These are phyloP conservation scores for Chrysina gloriosa DNA, from an alignment of 2,888 invertebrate genomes.

Conservation along the genomic window DNA sequence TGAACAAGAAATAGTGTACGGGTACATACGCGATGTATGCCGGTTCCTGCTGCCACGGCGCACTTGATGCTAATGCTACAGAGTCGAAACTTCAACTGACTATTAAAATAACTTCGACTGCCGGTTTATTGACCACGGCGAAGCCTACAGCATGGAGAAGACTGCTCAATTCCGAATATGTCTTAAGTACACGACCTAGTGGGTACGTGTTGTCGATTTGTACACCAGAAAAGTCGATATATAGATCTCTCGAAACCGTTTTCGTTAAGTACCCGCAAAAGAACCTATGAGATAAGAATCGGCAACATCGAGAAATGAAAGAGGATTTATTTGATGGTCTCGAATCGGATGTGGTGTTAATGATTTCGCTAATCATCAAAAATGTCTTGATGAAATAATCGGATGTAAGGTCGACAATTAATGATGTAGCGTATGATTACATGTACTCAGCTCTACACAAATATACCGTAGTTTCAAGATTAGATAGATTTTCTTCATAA, in stretches of 20 bases:
- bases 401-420: too few species aligned
- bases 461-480: too few species aligned
- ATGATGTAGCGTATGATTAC: too few species aligned
- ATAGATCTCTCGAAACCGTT: not conserved
- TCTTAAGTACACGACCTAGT: constrained; percentile 29
- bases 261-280: not conserved
- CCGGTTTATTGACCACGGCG: constrained; percentile 37
- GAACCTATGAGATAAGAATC: not conserved
- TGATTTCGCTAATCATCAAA: too few species aligned
- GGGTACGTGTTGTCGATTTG: constrained; percentile 20
- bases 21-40: constrained; percentile 33
- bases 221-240: constrained; percentile 15
- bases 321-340: too few species aligned
- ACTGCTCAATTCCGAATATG: constrained; percentile 34
- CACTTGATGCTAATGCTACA: constrained; percentile 38
- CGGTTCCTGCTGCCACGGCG: constrained; percentile 33
- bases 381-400: too few species aligned
- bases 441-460: too few species aligned
- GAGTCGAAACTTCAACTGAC: constrained; percentile 38
- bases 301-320: too few species aligned
- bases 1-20: constrained; percentile 8
- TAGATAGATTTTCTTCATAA: too few species aligned
- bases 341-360: too few species aligned
- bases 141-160: constrained; percentile 30
- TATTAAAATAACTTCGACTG: constrained; percentile 39